phyloP scores from a whole-genome alignment of 2,113 vertebrate species.

The Prietella phreatophila region DNA sequence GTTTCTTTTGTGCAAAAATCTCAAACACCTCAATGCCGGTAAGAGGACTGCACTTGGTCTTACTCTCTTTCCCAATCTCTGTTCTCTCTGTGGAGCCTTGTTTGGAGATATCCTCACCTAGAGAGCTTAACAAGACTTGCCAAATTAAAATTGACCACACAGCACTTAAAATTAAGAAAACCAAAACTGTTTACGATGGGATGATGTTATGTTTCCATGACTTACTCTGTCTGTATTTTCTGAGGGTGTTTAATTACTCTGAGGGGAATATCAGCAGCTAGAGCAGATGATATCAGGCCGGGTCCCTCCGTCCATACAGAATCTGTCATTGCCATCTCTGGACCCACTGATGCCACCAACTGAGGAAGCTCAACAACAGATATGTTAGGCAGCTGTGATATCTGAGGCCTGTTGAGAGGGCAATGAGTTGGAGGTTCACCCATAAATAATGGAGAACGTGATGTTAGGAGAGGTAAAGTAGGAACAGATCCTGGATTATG shows the following conservation, averaged over 20 bases:
- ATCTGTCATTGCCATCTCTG: conserved; percentile 35
- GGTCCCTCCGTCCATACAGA: conserved; percentile 57
- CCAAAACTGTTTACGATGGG: background rate
- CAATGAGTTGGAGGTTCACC: conserved; percentile 26
- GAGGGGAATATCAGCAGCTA: conserved; percentile 52
- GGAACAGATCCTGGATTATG: background rate
- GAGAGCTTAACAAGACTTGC: conserved; percentile 49
- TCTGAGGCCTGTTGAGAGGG: background rate
- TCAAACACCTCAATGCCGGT: conserved; percentile 37
- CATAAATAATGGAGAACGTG: conserved; percentile 25
- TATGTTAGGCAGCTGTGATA: conserved; percentile 20
- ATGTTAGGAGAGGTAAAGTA: background rate
- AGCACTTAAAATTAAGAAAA: background rate
- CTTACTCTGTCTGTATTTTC: conserved; percentile 52
- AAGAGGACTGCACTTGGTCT: conserved; percentile 27
- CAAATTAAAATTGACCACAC: background rate
- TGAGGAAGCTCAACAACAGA: conserved; percentile 56
- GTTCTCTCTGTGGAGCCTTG: conserved; percentile 30
- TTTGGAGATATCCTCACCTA: conserved; percentile 23
- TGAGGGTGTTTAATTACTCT: background rate
- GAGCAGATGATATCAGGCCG: conserved; percentile 47
- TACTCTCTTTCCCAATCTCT: conserved; percentile 4
- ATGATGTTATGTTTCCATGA: background rate
- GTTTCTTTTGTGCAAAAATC: conserved; percentile 31
- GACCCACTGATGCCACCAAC: conserved; percentile 48